A percentile compares a stretch with the other conserved stretches of the same genome.
Conservation (phyloP, 2,797 vertebrate species). For the Botia almorhae region DNA sequence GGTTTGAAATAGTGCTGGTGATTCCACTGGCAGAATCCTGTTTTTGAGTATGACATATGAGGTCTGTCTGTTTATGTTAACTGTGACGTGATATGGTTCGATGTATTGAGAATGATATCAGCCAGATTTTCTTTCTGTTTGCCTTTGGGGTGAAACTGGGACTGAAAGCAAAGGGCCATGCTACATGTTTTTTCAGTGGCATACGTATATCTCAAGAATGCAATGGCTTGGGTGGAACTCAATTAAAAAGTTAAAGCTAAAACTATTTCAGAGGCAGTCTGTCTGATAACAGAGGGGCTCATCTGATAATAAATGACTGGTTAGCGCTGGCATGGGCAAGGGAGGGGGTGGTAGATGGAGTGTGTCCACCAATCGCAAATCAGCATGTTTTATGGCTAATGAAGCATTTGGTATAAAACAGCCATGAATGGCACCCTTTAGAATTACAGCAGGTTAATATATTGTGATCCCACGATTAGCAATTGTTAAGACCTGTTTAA, state of each 20-base stretch:
- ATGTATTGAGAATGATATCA: constrained; percentile 5
- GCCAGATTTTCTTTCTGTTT: constrained; percentile 64
- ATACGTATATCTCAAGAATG: constrained; percentile 83
- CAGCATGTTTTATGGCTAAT: constrained; percentile 83
- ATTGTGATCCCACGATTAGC: constrained; percentile 88
- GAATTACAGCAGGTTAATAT: constrained; percentile 82
- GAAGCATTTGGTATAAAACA: constrained; percentile 83
- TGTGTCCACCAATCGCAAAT: constrained; percentile 70
- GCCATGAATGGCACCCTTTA: constrained; percentile 81
- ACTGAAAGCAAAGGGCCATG: constrained; percentile 55
- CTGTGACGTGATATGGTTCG: constrained; percentile 52
- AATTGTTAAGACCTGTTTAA: constrained; percentile 86
- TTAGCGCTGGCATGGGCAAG: constrained; percentile 61
- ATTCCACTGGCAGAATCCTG: constrained; percentile 61
- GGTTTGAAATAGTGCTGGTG: constrained; percentile 65
- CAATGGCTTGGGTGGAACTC: constrained; percentile 79
- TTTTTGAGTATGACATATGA: constrained; percentile 64
- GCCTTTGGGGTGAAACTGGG: constrained; percentile 62
- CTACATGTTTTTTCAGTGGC: constrained; percentile 72
- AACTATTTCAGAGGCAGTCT: constrained; percentile 79
- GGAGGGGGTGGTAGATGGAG: constrained; percentile 47
- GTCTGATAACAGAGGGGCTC: constrained; percentile 78
- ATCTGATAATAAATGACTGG: constrained; percentile 80
- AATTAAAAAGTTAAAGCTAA: constrained; percentile 78
- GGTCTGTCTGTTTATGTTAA: constrained; percentile 56